Evolutionary conservation across 2,888 invertebrate genomes (phyloP).

Genomic region (Philaethria dido): DNA sequence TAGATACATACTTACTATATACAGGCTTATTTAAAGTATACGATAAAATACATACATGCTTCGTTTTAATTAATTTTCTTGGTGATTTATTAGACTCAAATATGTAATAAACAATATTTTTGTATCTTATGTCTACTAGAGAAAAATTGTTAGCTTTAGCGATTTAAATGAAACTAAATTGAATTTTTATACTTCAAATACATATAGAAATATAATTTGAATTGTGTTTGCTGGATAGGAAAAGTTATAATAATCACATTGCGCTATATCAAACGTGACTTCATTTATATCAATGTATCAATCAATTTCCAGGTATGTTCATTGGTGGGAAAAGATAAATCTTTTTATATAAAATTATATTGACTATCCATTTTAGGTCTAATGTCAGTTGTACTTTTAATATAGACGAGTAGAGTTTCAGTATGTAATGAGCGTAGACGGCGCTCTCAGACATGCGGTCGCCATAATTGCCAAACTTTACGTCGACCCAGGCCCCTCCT

Average conservation of each 20-base stretch:
- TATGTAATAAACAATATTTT: no score
- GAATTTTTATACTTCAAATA: no score
- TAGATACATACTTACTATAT: neutral
- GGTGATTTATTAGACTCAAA: no score
- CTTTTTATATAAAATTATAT: neutral
- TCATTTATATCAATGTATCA: no score
- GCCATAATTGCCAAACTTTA: constrained; percentile 83
- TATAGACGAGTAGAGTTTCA: constrained; percentile 77
- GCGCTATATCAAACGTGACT: no score
- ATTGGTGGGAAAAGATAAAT: no score
- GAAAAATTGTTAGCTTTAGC: no score
- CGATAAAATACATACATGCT: constrained; percentile 5
- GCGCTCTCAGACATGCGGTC: constrained; percentile 82
- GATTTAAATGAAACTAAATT: no score
- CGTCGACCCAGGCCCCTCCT: constrained; percentile 64
- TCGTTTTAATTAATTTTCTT: constrained; percentile 27
- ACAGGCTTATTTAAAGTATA: neutral
- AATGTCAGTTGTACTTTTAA: constrained; percentile 65
- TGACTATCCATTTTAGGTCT: neutral
- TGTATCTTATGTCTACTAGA: neutral
- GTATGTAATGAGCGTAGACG: constrained; percentile 80
- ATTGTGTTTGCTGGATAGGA: no score
- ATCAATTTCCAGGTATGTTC: no score
- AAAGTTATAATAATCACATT: no score
- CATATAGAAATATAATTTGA: no score